Percentiles rank a stretch among this genome's conserved stretches.
These are phyloP conservation scores for Amphibalanus amphitrite DNA, from an alignment of 1,140 invertebrate species.

Conservation along the genomic window DNA sequence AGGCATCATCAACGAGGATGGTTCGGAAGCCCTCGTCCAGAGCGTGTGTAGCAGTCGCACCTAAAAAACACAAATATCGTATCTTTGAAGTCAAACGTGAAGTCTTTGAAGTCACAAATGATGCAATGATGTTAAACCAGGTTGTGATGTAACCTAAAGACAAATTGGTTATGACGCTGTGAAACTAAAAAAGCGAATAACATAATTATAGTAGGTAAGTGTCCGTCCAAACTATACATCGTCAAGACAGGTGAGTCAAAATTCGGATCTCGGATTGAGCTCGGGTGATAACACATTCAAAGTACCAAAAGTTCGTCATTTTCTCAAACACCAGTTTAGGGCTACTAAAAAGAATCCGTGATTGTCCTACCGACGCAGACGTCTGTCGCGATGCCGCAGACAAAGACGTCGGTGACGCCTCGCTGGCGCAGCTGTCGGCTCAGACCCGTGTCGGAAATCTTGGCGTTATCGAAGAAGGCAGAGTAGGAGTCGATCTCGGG, in stretches of 20 bases:
- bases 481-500: conserved; percentile 93
- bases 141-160: not conserved
- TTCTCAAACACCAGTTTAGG: too few species aligned
- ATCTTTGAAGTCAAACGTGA: not conserved
- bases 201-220: conserved; percentile 8
- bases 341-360: conserved; percentile 11
- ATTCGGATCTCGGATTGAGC: too few species aligned
- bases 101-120: not conserved
- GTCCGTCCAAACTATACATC: too few species aligned
- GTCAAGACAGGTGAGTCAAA: too few species aligned
- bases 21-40: conserved; percentile 76
- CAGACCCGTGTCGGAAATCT: conserved; percentile 70
- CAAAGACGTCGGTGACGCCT: conserved; percentile 77
- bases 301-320: too few species aligned
- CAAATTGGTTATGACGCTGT: not conserved
- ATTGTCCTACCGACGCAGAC: conserved; percentile 67
- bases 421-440: conserved; percentile 54
- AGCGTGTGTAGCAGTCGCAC: conserved; percentile 68
- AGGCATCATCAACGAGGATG: conserved; percentile 75
- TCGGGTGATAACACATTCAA: too few species aligned
- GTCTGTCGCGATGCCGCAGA: conserved; percentile 90
- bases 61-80: conserved; percentile 27
- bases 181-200: conserved; percentile 3
- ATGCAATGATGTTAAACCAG: not conserved
- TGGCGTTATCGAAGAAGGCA: conserved; percentile 94